Evolutionary conservation across 2,797 vertebrate species (phyloP), one percentile per base, ranked within the genome.

Genomic region (Cirrhinus mrigala): DNA sequence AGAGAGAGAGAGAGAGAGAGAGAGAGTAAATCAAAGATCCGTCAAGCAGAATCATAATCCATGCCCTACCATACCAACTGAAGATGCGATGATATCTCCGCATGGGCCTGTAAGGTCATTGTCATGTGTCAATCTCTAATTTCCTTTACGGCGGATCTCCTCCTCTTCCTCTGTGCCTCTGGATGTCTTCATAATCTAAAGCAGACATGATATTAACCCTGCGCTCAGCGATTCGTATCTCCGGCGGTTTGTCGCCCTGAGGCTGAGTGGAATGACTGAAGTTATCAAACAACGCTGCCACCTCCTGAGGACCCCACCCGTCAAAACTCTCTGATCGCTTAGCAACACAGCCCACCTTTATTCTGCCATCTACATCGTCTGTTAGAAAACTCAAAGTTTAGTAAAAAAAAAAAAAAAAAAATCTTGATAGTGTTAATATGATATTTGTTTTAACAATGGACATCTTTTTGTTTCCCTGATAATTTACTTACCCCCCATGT

Each of bases 61-160:
- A 60, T 48, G 15, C 58, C 46, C 46, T 48, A 71, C 79, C 40
- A 73, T 73, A 37, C 40, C n/a, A n/a, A 75, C 71, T 85, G 71
- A 82, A 60, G 69, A 88, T 56, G 69, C 44, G 73, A 81, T 74
- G 44, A 37, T 82, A 88, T 83, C 75, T 74, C 9, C 12, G 48
- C 50, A 44, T 66, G 44, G 58, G 76, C 70, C 84, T 81, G 73
- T 33, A 58, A 87, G 87, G 89, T 89, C 91, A 89, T 71, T 89
- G 89, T 87, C 91, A 89, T 81, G 74, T 89, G 89, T 85, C 90
- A 91, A 78, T 92, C 91, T 89, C 83, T 87, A 87, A 91, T 89
- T 88, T 90, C 68, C 79, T 69, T 46, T 8, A 75, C 50, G 16
- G 56, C 33, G 48, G 48, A 70, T 66, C 70, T 22, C 29, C n/a